A percentile compares a stretch with the other conserved stretches of the same genome.
Conservation (phyloP, 2,113 vertebrate species). For the Gulo gulo region DNA sequence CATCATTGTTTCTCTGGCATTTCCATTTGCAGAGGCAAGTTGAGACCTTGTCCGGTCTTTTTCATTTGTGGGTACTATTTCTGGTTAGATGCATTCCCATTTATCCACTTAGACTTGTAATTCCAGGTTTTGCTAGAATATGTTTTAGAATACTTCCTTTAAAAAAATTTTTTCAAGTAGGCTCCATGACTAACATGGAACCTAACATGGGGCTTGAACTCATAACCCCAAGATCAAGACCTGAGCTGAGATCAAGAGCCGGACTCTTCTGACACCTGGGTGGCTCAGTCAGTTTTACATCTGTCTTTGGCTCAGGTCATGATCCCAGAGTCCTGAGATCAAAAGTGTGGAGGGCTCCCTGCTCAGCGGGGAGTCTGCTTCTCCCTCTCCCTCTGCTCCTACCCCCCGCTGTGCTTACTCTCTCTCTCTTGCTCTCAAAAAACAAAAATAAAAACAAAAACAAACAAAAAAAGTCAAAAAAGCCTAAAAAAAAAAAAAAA, state of each 20-base stretch:
- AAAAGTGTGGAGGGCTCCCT: no score
- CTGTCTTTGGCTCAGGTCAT: no score
- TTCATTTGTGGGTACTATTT: constrained; percentile 14
- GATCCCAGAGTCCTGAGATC: no score
- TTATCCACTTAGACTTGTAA: constrained; percentile 40
- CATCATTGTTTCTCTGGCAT: neutral
- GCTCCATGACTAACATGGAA: neutral
- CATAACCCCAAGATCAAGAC: neutral
- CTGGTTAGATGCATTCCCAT: neutral
- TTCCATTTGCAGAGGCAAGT: constrained; percentile 5
- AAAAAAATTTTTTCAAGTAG: neutral
- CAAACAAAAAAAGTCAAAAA: no score
- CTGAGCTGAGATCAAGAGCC: neutral
- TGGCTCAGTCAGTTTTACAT: neutral
- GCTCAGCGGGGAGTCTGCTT: no score
- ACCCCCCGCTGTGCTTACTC: no score
- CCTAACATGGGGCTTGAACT: neutral
- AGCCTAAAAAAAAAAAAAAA: no score
- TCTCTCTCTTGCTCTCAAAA: no score
- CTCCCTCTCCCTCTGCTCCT: no score
- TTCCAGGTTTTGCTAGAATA: neutral
- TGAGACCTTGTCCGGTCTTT: constrained; percentile 14
- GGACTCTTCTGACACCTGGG: neutral
- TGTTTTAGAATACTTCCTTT: neutral
- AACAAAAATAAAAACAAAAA: no score